These are phyloP conservation scores for Leptatherina wallacei DNA, from an alignment of 2,797 vertebrate genomes.

Conservation along the genomic window DNA sequence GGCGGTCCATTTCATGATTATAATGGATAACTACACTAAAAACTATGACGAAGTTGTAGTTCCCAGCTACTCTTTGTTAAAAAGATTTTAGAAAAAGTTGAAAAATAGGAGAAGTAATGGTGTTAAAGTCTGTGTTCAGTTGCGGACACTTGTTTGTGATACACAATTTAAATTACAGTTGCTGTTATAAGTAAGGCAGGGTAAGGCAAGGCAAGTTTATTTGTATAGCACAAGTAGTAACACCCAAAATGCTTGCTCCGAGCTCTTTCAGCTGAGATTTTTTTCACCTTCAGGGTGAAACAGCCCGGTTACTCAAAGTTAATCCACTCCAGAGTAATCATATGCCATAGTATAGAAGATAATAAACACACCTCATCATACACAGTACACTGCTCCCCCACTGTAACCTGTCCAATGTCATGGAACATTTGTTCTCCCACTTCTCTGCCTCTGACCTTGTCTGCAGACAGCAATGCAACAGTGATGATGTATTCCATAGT, in stretches of 20 bases:
- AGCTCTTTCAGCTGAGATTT: neutral
- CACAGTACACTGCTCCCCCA: neutral
- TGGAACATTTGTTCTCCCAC: constrained; percentile 23
- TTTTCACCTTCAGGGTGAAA: neutral
- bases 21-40: neutral
- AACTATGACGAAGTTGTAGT: neutral
- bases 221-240: too few relatives aligned
- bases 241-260: neutral
- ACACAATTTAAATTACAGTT: too few relatives aligned
- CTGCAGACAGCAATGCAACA: constrained; percentile 30
- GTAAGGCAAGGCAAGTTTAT: too few relatives aligned
- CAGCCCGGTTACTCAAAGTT: neutral
- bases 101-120: neutral
- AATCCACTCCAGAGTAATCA: neutral
- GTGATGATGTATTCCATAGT: constrained; percentile 52
- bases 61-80: neutral
- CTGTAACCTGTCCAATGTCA: constrained; percentile 9
- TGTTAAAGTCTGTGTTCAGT: neutral
- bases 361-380: neutral
- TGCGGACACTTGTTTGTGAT: too few relatives aligned
- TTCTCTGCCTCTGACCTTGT: constrained; percentile 48
- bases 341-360: neutral
- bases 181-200: too few relatives aligned
- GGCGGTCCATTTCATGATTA: neutral
- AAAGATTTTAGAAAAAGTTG: neutral